Evolutionary conservation across 2,888 invertebrate genomes (phyloP).

Genomic region (Sminthurides aquaticus): DNA sequence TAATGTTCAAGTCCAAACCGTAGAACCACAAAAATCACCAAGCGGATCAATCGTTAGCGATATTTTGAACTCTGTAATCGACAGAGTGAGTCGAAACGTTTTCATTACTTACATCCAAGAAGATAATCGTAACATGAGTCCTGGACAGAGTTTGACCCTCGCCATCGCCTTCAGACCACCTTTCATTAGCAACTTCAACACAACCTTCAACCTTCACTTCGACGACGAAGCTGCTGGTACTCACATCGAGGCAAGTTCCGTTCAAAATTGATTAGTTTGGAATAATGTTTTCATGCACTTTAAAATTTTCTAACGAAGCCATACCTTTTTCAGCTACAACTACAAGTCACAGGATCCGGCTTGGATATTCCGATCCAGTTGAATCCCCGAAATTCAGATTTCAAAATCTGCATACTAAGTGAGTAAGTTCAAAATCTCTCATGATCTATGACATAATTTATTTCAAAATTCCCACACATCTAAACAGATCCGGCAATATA

Average conservation of each 20-base stretch:
- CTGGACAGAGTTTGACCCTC: conserved; percentile 1
- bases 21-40: not conserved
- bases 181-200: conserved; percentile 12
- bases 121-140: conserved; percentile 6
- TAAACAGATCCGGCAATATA: too few species aligned
- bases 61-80: conserved; percentile 9
- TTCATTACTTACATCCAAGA: conserved; percentile 18
- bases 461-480: too few species aligned
- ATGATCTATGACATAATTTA: too few species aligned
- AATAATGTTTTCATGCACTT: not conserved
- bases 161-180: conserved; percentile 19
- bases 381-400: conserved; percentile 21
- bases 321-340: conserved; percentile 9
- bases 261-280: not conserved
- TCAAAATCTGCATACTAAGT: conserved; percentile 29
- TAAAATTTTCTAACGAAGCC: not conserved
- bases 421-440: not conserved
- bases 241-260: not conserved
- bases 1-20: not conserved
- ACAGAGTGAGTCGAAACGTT: not conserved
- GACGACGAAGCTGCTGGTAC: conserved; percentile 1
- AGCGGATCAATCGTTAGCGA: not conserved
- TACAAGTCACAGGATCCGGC: conserved; percentile 14
- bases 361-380: conserved; percentile 23
- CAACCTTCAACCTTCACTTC: conserved; percentile 14